These are phyloP conservation scores for Phylloscopus trochilus DNA, from an alignment of 2,113 vertebrate genomes.

Conservation along the genomic window DNA sequence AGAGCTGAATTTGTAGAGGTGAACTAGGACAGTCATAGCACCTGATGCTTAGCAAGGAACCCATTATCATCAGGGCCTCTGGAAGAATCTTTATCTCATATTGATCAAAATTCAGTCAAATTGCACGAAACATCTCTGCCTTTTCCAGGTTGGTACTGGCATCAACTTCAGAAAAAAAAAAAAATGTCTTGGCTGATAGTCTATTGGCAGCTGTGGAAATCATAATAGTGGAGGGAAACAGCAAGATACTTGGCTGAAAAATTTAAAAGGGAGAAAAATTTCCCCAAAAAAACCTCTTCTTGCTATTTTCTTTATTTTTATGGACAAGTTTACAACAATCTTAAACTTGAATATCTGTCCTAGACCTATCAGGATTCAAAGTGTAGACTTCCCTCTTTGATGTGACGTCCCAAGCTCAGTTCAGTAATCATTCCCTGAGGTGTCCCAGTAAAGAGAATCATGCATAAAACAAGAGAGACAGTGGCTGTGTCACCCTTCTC, in stretches of 20 bases:
- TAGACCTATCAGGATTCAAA: not conserved
- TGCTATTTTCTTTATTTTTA: not conserved
- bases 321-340: not conserved
- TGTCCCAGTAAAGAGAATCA: not conserved
- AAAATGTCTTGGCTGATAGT: not conserved
- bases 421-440: not conserved
- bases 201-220: not conserved
- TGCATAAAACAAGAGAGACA: not conserved
- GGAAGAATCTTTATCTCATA: not conserved
- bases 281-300: fast-evolving
- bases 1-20: not conserved
- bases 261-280: not conserved
- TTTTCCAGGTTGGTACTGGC: not conserved
- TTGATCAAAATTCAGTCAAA: not conserved
- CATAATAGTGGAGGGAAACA: not conserved
- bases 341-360: not conserved
- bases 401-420: not conserved
- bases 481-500: not conserved
- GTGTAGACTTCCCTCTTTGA: not conserved
- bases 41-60: not conserved
- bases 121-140: not conserved
- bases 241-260: not conserved
- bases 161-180: not conserved
- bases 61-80: not conserved
- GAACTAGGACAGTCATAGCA: not conserved